These are phyloP conservation scores for Drymonia ruficornis DNA, from an alignment of 2,888 invertebrate species.

Conservation along the genomic window DNA sequence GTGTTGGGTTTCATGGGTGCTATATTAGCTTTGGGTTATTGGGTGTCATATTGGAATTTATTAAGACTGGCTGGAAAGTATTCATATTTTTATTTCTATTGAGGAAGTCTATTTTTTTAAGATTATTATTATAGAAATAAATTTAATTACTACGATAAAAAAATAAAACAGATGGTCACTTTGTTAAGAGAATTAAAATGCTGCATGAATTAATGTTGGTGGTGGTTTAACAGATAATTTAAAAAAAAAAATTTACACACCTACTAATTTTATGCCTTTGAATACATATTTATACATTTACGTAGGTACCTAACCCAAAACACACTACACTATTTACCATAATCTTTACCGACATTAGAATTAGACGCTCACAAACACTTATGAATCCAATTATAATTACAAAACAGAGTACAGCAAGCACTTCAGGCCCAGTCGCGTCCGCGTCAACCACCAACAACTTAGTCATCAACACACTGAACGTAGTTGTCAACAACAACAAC, in stretches of 20 bases:
- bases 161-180: too few species aligned
- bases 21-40: too few species aligned
- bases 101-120: too few species aligned
- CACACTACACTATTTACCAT: constrained; percentile 8
- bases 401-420: constrained; percentile 74
- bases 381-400: constrained; percentile 41
- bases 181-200: background rate
- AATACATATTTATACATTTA: background rate
- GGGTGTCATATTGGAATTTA: too few species aligned
- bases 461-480: constrained; percentile 80
- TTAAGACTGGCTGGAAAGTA: too few species aligned
- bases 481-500: constrained; percentile 83
- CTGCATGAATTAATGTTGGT: constrained; percentile 17
- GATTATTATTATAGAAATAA: too few species aligned
- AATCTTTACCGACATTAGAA: constrained; percentile 20
- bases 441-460: constrained; percentile 82
- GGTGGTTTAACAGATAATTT: constrained; percentile 20
- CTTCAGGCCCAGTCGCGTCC: constrained; percentile 64
- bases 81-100: too few species aligned
- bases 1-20: constrained; percentile 1
- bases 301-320: background rate
- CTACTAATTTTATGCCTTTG: background rate
- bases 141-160: too few species aligned
- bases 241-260: too few species aligned
- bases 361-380: constrained; percentile 9